A percentile compares a stretch with the other conserved stretches of the same genome.
Evolutionary conservation across 2,113 vertebrate species (phyloP).

Genomic region (Malaclemys terrapin): DNA sequence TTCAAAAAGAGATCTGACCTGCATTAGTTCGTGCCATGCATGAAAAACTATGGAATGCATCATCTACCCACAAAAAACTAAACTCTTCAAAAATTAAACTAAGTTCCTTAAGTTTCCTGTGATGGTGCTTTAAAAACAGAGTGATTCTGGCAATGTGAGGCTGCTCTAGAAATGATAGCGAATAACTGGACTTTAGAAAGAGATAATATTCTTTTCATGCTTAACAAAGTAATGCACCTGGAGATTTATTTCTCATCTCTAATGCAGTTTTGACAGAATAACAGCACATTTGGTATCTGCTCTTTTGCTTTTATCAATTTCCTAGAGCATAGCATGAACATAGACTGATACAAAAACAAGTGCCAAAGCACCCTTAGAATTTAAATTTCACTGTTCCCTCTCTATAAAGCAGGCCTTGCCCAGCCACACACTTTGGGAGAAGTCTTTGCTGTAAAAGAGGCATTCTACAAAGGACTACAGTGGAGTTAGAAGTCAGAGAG

Average conservation of each 20-base stretch:
- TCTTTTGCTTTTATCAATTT: constrained; percentile 37
- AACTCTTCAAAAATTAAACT: not conserved
- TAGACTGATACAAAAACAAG: constrained; percentile 47
- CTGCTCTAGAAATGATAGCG: not conserved
- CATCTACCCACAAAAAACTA: not conserved
- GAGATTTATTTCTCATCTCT: constrained; percentile 48
- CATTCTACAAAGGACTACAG: not conserved
- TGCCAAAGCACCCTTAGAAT: not conserved
- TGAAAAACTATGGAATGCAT: not conserved
- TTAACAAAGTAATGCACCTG: constrained; percentile 36
- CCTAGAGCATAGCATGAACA: constrained; percentile 10
- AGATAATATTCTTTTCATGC: constrained; percentile 31
- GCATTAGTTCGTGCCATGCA: not conserved
- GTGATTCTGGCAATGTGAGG: not conserved
- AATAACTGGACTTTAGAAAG: constrained; percentile 28
- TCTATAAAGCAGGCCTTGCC: not conserved
- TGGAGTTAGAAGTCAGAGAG: not conserved
- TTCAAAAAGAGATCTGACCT: not conserved
- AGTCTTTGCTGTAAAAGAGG: not conserved
- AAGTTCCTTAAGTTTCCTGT: not conserved
- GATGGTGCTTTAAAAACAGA: not conserved
- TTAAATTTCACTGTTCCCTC: constrained; percentile 14
- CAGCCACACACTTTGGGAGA: not conserved
- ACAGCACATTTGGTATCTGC: not conserved
- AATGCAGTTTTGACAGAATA: constrained; percentile 35